phyloP scores from a whole-genome alignment of 2,113 vertebrate genomes.

The Naja naja region DNA sequence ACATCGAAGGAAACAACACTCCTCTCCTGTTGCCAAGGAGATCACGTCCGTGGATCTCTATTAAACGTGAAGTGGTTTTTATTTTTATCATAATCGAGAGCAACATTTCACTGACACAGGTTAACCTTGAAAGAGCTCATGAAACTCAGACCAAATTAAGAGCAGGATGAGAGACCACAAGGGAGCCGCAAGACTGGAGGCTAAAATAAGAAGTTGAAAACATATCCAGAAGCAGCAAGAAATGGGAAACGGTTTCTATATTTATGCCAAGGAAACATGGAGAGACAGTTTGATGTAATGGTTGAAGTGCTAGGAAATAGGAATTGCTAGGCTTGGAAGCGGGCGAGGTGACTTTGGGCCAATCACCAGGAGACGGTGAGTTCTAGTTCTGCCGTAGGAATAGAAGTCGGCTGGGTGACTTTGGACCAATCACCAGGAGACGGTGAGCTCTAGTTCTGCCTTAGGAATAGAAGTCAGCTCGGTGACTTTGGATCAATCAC shows the following conservation, averaged over 20 bases:
- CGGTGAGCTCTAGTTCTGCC: no score
- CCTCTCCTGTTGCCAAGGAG: neutral
- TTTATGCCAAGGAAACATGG: neutral
- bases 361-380: neutral
- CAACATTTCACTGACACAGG: neutral
- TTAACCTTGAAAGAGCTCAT: neutral
- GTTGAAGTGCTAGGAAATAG: neutral
- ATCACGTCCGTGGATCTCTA: neutral
- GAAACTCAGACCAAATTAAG: neutral
- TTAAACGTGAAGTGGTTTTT: neutral
- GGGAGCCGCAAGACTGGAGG: neutral
- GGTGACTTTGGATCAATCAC: no score
- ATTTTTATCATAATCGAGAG: neutral
- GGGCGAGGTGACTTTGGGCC: neutral
- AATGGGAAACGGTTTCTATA: neutral
- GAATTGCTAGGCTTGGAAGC: neutral
- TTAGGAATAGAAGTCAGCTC: no score
- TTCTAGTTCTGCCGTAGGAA: neutral
- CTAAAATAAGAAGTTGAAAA: neutral
- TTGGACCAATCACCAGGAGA: no score
- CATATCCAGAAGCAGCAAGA: neutral
- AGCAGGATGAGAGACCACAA: neutral
- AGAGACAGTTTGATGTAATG: neutral
- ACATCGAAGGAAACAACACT: accelerated
- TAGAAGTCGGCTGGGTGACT: no score